These are phyloP conservation scores for Creontiades dilutus DNA, from an alignment of 2,888 invertebrate genomes.

Conservation along the genomic window DNA sequence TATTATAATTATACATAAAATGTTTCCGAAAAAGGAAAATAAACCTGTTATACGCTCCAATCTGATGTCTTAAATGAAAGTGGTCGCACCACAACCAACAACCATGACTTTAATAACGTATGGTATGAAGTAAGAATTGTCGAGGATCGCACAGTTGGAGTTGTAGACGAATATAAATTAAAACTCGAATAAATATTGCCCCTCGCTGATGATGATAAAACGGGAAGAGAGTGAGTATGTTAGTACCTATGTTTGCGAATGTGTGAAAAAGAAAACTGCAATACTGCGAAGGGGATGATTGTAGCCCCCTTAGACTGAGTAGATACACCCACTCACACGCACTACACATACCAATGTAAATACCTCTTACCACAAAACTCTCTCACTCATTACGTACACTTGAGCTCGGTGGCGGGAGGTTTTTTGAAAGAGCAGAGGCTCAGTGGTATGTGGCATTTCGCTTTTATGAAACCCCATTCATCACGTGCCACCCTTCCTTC, in stretches of 20 bases:
- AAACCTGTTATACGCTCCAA: no score
- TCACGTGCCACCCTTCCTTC: conserved; percentile 35
- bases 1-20: no score
- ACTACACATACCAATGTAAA: neutral
- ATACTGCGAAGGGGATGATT: neutral
- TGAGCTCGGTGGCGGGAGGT: neutral
- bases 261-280: neutral
- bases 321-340: neutral
- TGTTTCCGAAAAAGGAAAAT: no score
- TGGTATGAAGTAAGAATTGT: no score
- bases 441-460: conserved; percentile 57
- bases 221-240: neutral
- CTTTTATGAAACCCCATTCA: conserved; percentile 66
- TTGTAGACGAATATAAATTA: neutral
- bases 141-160: no score
- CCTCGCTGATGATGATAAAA: conserved; percentile 16
- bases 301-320: no score
- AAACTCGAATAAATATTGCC: conserved; percentile 9
- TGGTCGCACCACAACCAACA: no score
- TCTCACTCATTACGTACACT: neutral
- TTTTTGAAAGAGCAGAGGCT: neutral
- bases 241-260: neutral
- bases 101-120: no score
- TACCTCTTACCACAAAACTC: neutral
- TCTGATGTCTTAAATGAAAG: no score